A percentile compares a stretch with the other conserved stretches of the same genome.
Evolutionary conservation across 2,113 vertebrate species (phyloP).

Genomic region (Perccottus glenii): DNA sequence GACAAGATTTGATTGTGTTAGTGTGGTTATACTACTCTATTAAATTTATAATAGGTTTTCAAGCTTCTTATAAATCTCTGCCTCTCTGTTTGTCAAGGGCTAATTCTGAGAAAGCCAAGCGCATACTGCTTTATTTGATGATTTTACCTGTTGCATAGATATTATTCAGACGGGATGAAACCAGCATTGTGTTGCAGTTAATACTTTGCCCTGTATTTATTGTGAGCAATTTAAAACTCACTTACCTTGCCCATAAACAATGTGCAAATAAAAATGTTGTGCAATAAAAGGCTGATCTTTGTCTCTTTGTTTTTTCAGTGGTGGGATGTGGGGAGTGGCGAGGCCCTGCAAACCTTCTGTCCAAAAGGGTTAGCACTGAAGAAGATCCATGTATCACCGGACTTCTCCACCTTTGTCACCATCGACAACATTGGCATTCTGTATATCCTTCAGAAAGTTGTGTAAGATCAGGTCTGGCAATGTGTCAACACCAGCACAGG

Average conservation of each 20-base stretch:
- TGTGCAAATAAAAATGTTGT: too few species aligned
- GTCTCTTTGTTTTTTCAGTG: slow-evolving; percentile 78
- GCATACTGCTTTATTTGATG: background rate
- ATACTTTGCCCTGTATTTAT: background rate
- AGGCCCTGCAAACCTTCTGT: slow-evolving; percentile 92
- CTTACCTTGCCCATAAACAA: background rate
- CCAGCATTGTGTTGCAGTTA: background rate
- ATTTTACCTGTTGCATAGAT: background rate
- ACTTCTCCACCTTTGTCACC: slow-evolving; percentile 91
- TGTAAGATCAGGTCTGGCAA: slow-evolving; percentile 13
- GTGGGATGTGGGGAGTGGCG: slow-evolving; percentile 90
- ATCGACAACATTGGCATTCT: slow-evolving; percentile 96
- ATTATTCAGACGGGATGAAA: background rate
- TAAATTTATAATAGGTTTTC: slow-evolving; percentile 30
- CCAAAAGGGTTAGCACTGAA: slow-evolving; percentile 90
- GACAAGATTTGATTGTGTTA: slow-evolving; percentile 12
- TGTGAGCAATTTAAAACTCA: background rate
- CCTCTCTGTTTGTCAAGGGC: slow-evolving; percentile 7
- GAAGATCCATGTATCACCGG: slow-evolving; percentile 86
- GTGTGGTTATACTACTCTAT: slow-evolving; percentile 23
- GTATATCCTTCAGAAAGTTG: slow-evolving; percentile 86
- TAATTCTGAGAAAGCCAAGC: background rate
- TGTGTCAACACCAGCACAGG: background rate
- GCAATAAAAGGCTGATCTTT: background rate
- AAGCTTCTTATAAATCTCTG: slow-evolving; percentile 14